Conservation (phyloP, 2,113 vertebrate species). For the Oryctolagus cuniculus region DNA sequence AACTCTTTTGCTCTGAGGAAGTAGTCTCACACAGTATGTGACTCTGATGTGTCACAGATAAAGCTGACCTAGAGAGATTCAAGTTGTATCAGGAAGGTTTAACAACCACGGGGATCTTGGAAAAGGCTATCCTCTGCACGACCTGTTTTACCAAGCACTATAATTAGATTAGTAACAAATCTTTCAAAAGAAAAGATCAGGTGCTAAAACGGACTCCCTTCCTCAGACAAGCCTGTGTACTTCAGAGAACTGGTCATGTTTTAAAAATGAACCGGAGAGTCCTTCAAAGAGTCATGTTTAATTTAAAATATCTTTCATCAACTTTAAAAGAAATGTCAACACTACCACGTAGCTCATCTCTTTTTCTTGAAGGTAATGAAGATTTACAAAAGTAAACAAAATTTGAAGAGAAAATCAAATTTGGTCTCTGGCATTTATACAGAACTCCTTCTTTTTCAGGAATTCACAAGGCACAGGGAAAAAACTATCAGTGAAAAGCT, state of each 20-base stretch:
- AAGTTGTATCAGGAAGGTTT: background rate
- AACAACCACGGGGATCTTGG: background rate
- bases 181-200: slow-evolving; percentile 31
- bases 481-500: slow-evolving; percentile 44
- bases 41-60: slow-evolving; percentile 22
- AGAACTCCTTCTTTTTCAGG: slow-evolving; percentile 13
- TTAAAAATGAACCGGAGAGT: slow-evolving; percentile 63
- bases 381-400: slow-evolving; percentile 65
- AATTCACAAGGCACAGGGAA: slow-evolving; percentile 18
- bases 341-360: slow-evolving; percentile 40
- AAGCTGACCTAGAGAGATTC: background rate
- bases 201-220: slow-evolving; percentile 1
- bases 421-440: slow-evolving; percentile 48
- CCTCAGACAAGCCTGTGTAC: slow-evolving; percentile 34
- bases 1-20: background rate
- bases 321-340: slow-evolving; percentile 71
- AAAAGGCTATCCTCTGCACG: slow-evolving; percentile 29
- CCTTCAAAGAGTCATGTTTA: slow-evolving; percentile 71
- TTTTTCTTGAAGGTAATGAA: slow-evolving; percentile 56
- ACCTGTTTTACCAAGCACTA: slow-evolving; percentile 54
- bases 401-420: slow-evolving; percentile 34
- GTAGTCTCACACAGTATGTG: background rate
- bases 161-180: slow-evolving; percentile 66
- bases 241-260: slow-evolving; percentile 63
- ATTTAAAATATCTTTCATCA: slow-evolving; percentile 76